phyloP scores from a whole-genome alignment of 2,888 invertebrate genomes.

The Lobophora halterata region DNA sequence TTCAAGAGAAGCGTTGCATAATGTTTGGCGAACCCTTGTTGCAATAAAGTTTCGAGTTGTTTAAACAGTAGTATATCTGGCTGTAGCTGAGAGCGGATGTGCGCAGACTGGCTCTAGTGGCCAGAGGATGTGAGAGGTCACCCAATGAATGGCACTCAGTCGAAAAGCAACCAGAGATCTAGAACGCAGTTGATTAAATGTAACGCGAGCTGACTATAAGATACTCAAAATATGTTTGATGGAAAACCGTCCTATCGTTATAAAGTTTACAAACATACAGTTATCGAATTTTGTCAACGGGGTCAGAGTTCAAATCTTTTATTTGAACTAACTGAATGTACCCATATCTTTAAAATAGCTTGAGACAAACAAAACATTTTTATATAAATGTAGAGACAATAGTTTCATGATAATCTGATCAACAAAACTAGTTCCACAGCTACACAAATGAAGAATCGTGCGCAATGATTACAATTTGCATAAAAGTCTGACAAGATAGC shows the following conservation, averaged over 20 bases:
- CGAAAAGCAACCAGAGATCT: constrained; percentile 4
- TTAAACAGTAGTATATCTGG: constrained; percentile 16
- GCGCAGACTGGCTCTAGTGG: constrained; percentile 19
- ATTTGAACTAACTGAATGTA: too few species aligned
- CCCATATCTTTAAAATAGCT: too few species aligned
- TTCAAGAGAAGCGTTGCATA: constrained; percentile 6
- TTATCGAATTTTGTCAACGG: too few species aligned
- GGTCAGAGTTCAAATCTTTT: background rate
- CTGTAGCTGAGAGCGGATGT: constrained; percentile 25
- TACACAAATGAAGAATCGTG: constrained; percentile 15
- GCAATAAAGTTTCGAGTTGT: constrained; percentile 16
- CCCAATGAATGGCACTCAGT: constrained; percentile 19
- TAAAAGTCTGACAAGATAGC: constrained; percentile 15
- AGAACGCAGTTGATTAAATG: constrained; percentile 5
- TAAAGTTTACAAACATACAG: background rate
- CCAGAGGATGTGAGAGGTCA: constrained; percentile 24
- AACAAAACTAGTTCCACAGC: constrained; percentile 15
- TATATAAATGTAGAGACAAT: constrained; percentile 4
- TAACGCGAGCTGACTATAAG: constrained; percentile 1
- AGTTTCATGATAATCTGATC: constrained; percentile 11
- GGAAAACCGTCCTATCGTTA: too few species aligned
- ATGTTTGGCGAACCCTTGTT: constrained; percentile 12
- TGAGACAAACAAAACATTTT: constrained; percentile 1
- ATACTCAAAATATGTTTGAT: too few species aligned
- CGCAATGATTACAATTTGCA: constrained; percentile 16